Evolutionary conservation across 2,888 invertebrate genomes (phyloP).

Genomic region (Arge pagana): DNA sequence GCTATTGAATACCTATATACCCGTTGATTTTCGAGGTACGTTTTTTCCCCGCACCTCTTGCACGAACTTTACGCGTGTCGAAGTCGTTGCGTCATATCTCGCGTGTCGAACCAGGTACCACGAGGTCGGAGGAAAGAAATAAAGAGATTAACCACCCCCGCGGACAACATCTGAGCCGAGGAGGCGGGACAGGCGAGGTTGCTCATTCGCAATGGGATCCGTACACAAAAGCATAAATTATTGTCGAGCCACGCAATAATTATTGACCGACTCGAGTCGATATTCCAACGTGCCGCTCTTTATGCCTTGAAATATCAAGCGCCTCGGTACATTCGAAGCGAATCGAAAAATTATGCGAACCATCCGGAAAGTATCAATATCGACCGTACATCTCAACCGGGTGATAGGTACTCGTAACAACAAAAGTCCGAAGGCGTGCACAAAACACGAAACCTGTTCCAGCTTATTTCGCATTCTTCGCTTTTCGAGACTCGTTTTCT

Average conservation of each 20-base stretch:
- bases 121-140: neutral
- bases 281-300: too few species aligned
- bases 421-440: too few species aligned
- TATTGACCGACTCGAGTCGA: too few species aligned
- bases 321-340: slow-evolving; percentile 1
- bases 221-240: slow-evolving; percentile 8
- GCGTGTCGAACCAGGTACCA: neutral
- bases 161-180: neutral
- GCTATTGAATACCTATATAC: too few species aligned
- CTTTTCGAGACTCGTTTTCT: too few species aligned
- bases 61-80: slow-evolving; percentile 6
- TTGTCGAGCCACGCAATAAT: slow-evolving; percentile 9
- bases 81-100: neutral
- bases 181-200: slow-evolving; percentile 3
- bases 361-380: neutral
- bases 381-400: too few species aligned
- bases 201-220: slow-evolving; percentile 5
- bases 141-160: neutral
- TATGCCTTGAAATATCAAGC: slow-evolving; percentile 4
- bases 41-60: too few species aligned
- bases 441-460: too few species aligned
- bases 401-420: too few species aligned
- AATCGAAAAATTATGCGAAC: slow-evolving; percentile 15
- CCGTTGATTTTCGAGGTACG: too few species aligned
- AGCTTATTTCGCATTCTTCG: too few species aligned